These are phyloP conservation scores for Apus apus DNA, from an alignment of 2,113 vertebrate genomes.

Conservation along the genomic window DNA sequence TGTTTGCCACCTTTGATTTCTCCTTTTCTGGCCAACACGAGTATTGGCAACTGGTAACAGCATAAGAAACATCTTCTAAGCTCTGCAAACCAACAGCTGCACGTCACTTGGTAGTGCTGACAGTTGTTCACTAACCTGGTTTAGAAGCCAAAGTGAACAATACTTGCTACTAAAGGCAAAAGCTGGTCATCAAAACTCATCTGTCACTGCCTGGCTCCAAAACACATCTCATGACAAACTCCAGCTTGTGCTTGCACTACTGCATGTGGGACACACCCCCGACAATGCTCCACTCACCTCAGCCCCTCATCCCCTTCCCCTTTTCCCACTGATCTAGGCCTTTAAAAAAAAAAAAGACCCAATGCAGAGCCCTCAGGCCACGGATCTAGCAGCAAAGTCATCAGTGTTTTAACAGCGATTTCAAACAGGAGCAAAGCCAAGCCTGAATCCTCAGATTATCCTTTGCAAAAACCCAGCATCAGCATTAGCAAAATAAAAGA, in stretches of 20 bases:
- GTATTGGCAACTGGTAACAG: background rate
- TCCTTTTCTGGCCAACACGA: background rate
- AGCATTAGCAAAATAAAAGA: background rate
- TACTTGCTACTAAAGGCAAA: background rate
- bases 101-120: background rate
- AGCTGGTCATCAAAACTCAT: background rate
- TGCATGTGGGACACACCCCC: fast-evolving
- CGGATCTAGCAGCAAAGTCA: background rate
- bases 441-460: background rate
- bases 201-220: background rate
- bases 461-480: background rate
- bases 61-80: background rate
- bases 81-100: background rate
- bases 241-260: background rate
- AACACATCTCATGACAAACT: background rate
- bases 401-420: background rate
- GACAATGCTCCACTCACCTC: background rate
- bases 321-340: background rate
- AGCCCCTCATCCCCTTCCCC: background rate
- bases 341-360: background rate
- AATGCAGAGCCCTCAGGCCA: background rate
- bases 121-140: background rate
- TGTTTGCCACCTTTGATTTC: background rate
- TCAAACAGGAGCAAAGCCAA: background rate
- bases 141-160: background rate